phyloP scores from a whole-genome alignment of 1,140 invertebrate species.

The Tetramorium alpestre region DNA sequence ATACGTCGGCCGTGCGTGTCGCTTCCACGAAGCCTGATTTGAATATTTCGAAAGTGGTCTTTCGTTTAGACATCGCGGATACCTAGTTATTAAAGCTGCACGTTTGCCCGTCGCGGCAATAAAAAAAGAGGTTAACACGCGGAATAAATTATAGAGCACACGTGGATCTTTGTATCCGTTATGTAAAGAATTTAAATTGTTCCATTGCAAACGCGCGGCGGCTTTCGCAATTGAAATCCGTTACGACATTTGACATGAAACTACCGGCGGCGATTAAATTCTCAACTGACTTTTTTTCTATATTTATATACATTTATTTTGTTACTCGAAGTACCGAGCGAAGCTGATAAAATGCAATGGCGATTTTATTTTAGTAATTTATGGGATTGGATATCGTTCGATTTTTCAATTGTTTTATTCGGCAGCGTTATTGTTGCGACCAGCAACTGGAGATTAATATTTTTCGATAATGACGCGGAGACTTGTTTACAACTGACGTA shows the following conservation, averaged over 20 bases:
- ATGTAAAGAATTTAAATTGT: slow-evolving; percentile 72
- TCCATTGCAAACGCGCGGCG: slow-evolving; percentile 55
- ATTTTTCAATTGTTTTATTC: not conserved
- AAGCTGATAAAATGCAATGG: not conserved
- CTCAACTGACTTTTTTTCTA: slow-evolving; percentile 2
- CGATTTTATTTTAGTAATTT: slow-evolving; percentile 31
- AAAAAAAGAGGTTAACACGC: slow-evolving; percentile 41
- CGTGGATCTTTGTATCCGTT: slow-evolving; percentile 59
- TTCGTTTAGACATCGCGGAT: slow-evolving; percentile 71
- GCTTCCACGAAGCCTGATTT: slow-evolving; percentile 76
- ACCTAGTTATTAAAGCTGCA: slow-evolving; percentile 75
- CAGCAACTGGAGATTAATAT: not conserved
- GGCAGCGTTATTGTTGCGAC: not conserved
- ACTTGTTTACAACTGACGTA: not conserved
- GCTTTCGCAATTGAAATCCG: slow-evolving; percentile 67
- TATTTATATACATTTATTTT: not conserved
- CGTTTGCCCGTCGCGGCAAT: slow-evolving; percentile 36
- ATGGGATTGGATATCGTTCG: not conserved
- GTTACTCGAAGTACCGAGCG: not conserved
- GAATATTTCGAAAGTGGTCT: slow-evolving; percentile 76
- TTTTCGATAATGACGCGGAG: not conserved
- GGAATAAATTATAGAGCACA: slow-evolving; percentile 70
- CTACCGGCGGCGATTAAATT: slow-evolving; percentile 41
- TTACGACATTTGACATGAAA: slow-evolving; percentile 48
- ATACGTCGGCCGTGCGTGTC: slow-evolving; percentile 65